These are phyloP conservation scores for Palythoa grandis DNA, from an alignment of 92 coral and sea anemone species.

Conservation along the genomic window DNA sequence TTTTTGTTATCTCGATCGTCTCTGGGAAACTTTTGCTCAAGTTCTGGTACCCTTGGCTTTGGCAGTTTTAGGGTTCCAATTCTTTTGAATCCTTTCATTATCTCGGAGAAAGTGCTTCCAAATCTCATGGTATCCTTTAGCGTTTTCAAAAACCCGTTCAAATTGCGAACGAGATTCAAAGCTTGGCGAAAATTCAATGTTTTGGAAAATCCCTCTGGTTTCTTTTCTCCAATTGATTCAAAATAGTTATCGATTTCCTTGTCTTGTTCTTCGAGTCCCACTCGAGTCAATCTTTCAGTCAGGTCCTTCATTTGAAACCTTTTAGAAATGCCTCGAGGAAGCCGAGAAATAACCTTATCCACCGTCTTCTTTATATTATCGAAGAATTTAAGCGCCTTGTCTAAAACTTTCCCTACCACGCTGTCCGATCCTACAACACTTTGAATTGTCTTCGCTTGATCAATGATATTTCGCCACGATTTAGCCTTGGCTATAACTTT, in stretches of 20 bases:
- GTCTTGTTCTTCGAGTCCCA: slow-evolving; percentile 68
- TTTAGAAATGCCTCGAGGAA: slow-evolving; percentile 84
- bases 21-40: slow-evolving; percentile 38
- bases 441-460: slow-evolving; percentile 73
- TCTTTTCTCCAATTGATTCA: slow-evolving; percentile 57
- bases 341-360: slow-evolving; percentile 62
- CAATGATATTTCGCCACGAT: slow-evolving; percentile 82
- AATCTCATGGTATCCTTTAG: slow-evolving; percentile 61
- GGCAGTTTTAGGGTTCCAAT: slow-evolving; percentile 71
- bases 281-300: slow-evolving; percentile 69
- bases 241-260: slow-evolving; percentile 83
- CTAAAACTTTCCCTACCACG: slow-evolving; percentile 77
- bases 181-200: slow-evolving; percentile 86
- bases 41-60: slow-evolving; percentile 22
- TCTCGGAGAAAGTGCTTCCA: slow-evolving; percentile 81
- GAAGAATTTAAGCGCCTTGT: slow-evolving; percentile 75
- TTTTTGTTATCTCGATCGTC: slow-evolving; percentile 10
- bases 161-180: slow-evolving; percentile 72
- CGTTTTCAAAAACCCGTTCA: slow-evolving; percentile 70
- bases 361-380: slow-evolving; percentile 79
- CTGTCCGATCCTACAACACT: slow-evolving; percentile 68
- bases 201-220: slow-evolving; percentile 76
- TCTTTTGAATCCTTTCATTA: slow-evolving; percentile 67
- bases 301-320: slow-evolving; percentile 74
- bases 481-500: slow-evolving; percentile 63